phyloP scores from a whole-genome alignment of 2,113 vertebrate species.

The Melospiza georgiana region DNA sequence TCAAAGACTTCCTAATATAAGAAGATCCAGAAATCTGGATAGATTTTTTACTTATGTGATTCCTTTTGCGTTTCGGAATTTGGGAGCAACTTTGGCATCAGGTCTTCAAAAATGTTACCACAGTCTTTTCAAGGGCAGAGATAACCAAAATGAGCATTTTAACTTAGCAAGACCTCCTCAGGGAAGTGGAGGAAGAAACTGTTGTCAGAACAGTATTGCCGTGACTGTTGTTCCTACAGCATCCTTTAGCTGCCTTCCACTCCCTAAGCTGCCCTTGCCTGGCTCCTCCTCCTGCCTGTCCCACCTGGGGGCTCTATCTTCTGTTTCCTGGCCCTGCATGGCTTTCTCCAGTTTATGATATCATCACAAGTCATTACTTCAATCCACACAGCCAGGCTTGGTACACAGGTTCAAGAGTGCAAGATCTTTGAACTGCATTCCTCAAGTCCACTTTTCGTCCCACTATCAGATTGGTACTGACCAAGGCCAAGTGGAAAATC shows the following conservation, averaged over 20 bases:
- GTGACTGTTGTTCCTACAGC: not conserved
- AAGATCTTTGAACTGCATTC: constrained; percentile 4
- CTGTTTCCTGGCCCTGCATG: not conserved
- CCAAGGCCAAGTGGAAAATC: constrained; percentile 9
- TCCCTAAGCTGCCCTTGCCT: not conserved
- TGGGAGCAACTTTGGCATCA: not conserved
- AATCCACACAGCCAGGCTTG: not conserved
- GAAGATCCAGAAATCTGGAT: not conserved
- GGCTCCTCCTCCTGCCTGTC: not conserved
- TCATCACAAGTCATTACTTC: not conserved
- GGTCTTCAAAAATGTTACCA: not conserved
- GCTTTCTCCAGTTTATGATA: not conserved
- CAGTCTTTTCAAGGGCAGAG: not conserved
- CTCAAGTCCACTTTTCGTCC: constrained; percentile 15
- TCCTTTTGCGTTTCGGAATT: not conserved
- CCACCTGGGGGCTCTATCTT: not conserved
- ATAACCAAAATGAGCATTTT: not conserved
- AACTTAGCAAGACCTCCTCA: not conserved
- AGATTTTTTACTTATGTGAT: not conserved
- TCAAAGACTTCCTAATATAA: not conserved
- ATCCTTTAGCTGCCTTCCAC: not conserved
- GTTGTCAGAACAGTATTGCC: not conserved
- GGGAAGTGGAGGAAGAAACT: not conserved
- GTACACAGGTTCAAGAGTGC: not conserved
- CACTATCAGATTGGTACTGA: not conserved